Evolutionary conservation across 1,140 invertebrate species (phyloP), one percentile per base, ranked within the genome.

Genomic region (Solenopsis fugax): DNA sequence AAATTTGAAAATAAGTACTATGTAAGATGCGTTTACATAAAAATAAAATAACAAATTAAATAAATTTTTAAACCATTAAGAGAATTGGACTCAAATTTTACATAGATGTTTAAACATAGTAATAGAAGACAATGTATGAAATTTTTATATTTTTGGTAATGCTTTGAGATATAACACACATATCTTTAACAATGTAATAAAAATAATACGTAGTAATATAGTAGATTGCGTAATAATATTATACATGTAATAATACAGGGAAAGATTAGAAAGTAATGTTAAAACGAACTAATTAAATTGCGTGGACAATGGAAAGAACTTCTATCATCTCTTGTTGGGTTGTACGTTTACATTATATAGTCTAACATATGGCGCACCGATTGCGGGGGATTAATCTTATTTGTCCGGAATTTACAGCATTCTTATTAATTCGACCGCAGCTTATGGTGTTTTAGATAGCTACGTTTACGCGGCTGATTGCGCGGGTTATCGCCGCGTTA

Each of bases 371-470:
- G 89, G 89, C 67, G 67, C 54, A 24, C 65, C 62, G 87, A 89
- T 89, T 88, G 88, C 56, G 80, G 75, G 48, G n/a, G 77, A 90
- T 90, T 88, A 88, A 41, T 56, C 54, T 72, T 84, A 88, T 90
- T 90, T 90, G 77, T 85, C 54, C 58, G 45, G 48, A 76, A 88
- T 88, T 88, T 72, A 80, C 45, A 48, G 65, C 45, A 67, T 89
- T 84, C 86, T 73, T 72, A 84, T 89, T 89, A 87, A 87, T 89
- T 89, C 65, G 56, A 87, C 62, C 88, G 75, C 65, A 69, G 60
- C 80, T 75, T 86, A 85, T 78, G 84, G 73, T 78, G 58, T 69
- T 80, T 16, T 34, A 52, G 84, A 85, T 85, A 85, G 58, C 75
- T 45, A 56, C n/a, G 41, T 45, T 56, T 71, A 18, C 65, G 76